These are phyloP conservation scores for Merluccius polli DNA, from an alignment of 2,797 vertebrate species.

Conservation along the genomic window DNA sequence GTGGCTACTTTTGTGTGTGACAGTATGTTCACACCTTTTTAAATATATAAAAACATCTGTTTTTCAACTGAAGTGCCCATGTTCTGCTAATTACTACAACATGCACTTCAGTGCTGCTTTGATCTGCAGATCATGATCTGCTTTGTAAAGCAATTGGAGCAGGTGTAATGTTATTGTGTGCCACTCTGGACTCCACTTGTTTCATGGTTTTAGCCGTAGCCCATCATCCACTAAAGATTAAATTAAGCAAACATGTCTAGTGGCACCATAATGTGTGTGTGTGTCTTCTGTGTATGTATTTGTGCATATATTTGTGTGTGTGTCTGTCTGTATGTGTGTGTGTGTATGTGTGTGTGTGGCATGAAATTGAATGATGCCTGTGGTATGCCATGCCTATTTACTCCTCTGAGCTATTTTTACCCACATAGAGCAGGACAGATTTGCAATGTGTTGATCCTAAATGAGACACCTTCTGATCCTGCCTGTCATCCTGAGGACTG, in stretches of 20 bases:
- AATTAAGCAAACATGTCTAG: not conserved
- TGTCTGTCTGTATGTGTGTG: constrained; percentile 11
- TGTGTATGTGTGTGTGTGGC: constrained; percentile 16
- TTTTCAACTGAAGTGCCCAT: too few relatives aligned
- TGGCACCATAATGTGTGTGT: not conserved
- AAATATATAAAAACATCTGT: not conserved
- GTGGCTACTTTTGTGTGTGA: not conserved
- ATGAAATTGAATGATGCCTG: constrained; percentile 42
- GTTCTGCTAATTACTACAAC: not conserved
- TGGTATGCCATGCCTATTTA: constrained; percentile 39
- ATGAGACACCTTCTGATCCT: constrained; percentile 42
- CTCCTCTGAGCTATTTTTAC: constrained; percentile 62
- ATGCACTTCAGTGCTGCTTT: too few relatives aligned
- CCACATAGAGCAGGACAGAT: not conserved
- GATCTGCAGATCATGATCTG: too few relatives aligned
- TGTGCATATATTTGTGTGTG: constrained; percentile 6
- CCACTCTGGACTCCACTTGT: not conserved
- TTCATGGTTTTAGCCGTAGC: not conserved
- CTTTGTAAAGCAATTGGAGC: not conserved
- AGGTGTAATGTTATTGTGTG: not conserved
- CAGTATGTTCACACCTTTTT: not conserved
- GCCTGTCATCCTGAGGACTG: constrained; percentile 27
- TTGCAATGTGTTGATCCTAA: constrained; percentile 40
- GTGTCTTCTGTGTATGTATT: too few relatives aligned
- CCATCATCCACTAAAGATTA: constrained; percentile 20